Percentiles rank a stretch among this genome's conserved stretches.
These are phyloP conservation scores for Boleophthalmus pectinirostris DNA, from an alignment of 2,113 vertebrate species.

Conservation along the genomic window DNA sequence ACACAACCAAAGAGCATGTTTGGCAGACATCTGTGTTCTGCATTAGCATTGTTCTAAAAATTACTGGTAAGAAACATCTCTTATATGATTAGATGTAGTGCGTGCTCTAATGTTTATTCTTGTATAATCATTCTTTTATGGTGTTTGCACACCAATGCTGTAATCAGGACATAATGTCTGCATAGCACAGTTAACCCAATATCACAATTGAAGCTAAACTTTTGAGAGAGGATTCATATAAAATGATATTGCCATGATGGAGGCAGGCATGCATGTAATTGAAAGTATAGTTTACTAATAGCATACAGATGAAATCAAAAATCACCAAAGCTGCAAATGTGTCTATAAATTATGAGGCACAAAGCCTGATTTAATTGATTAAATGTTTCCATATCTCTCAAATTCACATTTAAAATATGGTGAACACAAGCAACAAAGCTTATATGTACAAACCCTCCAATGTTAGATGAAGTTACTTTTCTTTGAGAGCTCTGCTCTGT, in stretches of 20 bases:
- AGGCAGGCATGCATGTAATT: not conserved
- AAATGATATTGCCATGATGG: not conserved
- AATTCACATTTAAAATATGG: not conserved
- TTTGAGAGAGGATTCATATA: not conserved
- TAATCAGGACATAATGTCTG: constrained; percentile 1
- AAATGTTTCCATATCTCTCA: not conserved
- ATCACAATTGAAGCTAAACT: not conserved
- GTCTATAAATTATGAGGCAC: not conserved
- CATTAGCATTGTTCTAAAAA: constrained; percentile 33
- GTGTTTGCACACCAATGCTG: not conserved
- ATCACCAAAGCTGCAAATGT: not conserved
- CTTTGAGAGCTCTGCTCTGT: not conserved
- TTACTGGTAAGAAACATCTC: constrained; percentile 13
- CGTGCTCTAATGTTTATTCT: not conserved
- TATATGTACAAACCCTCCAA: not conserved
- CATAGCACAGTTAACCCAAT: not conserved
- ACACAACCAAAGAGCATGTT: constrained; percentile 46
- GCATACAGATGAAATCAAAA: constrained; percentile 6
- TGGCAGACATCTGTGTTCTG: constrained; percentile 34
- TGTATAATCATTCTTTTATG: constrained; percentile 4
- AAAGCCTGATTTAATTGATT: not conserved
- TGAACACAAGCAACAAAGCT: constrained; percentile 9
- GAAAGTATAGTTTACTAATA: not conserved
- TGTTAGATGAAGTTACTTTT: not conserved
- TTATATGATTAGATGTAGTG: constrained; percentile 11